Evolutionary conservation across 2,888 invertebrate genomes (phyloP), one percentile per base, ranked within the genome.

Genomic region (Aporophyla lueneburgensis): DNA sequence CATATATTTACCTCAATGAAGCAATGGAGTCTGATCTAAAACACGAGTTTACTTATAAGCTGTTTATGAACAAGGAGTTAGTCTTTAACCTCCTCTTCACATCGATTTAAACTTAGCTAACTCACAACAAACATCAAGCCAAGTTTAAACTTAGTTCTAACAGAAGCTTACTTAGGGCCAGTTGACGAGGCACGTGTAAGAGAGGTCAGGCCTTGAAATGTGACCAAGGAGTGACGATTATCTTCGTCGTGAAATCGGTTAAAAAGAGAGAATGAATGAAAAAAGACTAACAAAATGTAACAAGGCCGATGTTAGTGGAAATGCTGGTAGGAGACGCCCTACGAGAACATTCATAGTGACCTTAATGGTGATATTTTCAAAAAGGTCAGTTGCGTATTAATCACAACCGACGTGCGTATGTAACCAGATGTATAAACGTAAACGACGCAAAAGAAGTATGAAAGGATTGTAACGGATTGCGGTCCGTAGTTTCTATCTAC

Each of bases 91-190:
- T 24, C 16, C 24, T 67, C 40, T 56, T 74, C 49, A 69, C 27
- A 69, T 40, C 40, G 65, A 49, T 58, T 61, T 49, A 49, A 70
- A 81, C 76, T 80, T 75, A 51, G n/a, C 27, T 49, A 70, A 75
- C 27, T 65, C 14, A 33, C 14, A 16, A 46, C 19, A 63, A 53
- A 54, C 68, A 59, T 46, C 12, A 63, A 74, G 43, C 49, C 14
- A 43, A 61, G 49, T 51, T 58, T 58, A 58, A 46, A n/a, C 40
- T 78, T 16, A 61, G 61, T 27, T 12, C 49, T 27, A 76, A 43
- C 6, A 7, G n/a, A 54, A 43, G 49, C 43, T 63, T 49, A 54
- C 54, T 56, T 67, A 67, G 73, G 9, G 27, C 1, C 16, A 78
- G 40, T 54, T 56, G 14, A n/a, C 19, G 33, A 10, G 33, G 21